Base-by-base conservation (phyloP, 2,797 vertebrate species). In the Scyliorhinus canicula region DNA sequence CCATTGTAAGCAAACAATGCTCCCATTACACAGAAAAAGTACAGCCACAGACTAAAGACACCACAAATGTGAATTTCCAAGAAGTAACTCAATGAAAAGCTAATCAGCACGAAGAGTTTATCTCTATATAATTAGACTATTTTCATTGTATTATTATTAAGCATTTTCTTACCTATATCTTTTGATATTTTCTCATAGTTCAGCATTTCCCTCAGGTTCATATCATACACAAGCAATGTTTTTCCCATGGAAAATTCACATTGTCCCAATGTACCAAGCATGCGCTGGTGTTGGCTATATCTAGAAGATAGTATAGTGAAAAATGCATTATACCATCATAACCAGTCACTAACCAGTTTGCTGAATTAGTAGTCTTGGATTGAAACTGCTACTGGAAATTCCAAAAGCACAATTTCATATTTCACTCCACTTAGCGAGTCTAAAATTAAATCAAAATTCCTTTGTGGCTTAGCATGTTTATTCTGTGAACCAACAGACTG, bases 201-300 rank as follows among this genome's bases (percentile, higher is more conserved):
- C 95, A 99, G 99, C 99, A 99, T 99, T 97, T 99, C 99, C 96
- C 98, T 97, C 88, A 99, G 98, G 97, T 99, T 99, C 99, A 99
- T 99, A 95, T 99, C 98, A 95, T 99, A 99, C 8, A 99, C 99
- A 95, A 99, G 98, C 95, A 99, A 97, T 0, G 99, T 99, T 97
- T 99, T 99, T 77, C 98, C 98, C 99, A 99, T 99, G 63, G 99
- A 99, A 96, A 99, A 99, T 96, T 99, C 99, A 96, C 99, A 99
- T 63, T 99, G 99, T 19, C 98, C 98, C 96, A 99, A 96, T 57
- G 97, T 99, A 60, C 98, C 98, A 96, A 99, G 95, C 99, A 99
- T 99, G 93, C 99, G 98, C 96, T 99, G 99, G 96, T 99, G 98
- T 95, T 99, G 99, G 65, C 98, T 98, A 50, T 99, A 98, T 40